phyloP scores from a whole-genome alignment of 2,797 vertebrate species.

The Hydrocynus forskahlii region DNA sequence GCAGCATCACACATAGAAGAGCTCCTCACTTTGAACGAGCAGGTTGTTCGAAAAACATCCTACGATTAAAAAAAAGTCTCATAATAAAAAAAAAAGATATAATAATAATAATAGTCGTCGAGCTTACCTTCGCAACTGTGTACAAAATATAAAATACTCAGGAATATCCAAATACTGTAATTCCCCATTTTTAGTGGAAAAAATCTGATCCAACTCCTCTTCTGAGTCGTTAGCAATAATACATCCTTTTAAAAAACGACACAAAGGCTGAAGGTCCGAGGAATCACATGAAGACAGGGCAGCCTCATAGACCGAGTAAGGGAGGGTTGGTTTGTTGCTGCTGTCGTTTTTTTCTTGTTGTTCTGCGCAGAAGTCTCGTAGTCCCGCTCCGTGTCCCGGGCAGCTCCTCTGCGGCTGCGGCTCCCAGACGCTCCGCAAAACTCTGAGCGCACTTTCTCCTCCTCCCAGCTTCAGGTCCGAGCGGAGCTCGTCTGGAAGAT shows the following conservation, averaged over 20 bases:
- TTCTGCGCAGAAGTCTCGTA: slow-evolving; percentile 25
- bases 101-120: neutral
- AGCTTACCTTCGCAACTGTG: slow-evolving; percentile 75
- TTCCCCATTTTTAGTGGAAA: slow-evolving; percentile 82
- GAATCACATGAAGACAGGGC: slow-evolving; percentile 57
- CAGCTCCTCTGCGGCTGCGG: slow-evolving; percentile 77
- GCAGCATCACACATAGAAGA: too few relatives aligned
- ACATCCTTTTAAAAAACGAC: slow-evolving; percentile 81
- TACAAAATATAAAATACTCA: slow-evolving; percentile 74
- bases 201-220: slow-evolving; percentile 72
- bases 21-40: neutral
- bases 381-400: slow-evolving; percentile 72
- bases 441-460: slow-evolving; percentile 77
- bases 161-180: slow-evolving; percentile 83
- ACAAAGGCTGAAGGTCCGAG: slow-evolving; percentile 71
- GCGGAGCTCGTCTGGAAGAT: slow-evolving; percentile 49
- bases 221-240: slow-evolving; percentile 75
- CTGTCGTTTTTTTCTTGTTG: neutral
- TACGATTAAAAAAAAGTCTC: neutral
- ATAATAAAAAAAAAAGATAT: neutral
- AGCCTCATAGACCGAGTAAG: slow-evolving; percentile 62
- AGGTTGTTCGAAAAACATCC: neutral
- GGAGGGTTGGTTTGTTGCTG: neutral
- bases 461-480: slow-evolving; percentile 63
- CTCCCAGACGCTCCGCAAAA: slow-evolving; percentile 72